A percentile compares a stretch with the other conserved stretches of the same genome.
phyloP scores from a whole-genome alignment of 2,113 vertebrate genomes.

The Festucalex cinctus region DNA sequence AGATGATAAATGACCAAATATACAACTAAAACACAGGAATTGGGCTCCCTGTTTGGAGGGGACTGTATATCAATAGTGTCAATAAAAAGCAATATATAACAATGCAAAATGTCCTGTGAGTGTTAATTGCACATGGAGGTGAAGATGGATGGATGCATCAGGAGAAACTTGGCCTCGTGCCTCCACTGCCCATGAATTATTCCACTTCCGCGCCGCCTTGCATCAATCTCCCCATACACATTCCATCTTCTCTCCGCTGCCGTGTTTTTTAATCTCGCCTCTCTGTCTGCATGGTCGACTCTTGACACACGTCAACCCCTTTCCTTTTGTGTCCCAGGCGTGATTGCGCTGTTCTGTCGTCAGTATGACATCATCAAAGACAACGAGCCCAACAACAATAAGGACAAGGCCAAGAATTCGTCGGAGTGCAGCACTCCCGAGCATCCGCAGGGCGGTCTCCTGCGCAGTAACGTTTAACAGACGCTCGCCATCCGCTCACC shows the following conservation, averaged over 20 bases:
- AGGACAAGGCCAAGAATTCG: constrained; percentile 94
- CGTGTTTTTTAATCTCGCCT: constrained; percentile 25
- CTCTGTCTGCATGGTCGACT: constrained; percentile 8
- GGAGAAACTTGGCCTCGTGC: constrained; percentile 8
- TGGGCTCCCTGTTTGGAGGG: too few relatives aligned
- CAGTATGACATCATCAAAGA: constrained; percentile 99
- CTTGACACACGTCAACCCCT: neutral
- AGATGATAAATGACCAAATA: too few relatives aligned
- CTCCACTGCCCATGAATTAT: constrained; percentile 41
- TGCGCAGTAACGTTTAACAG: constrained; percentile 87
- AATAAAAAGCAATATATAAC: too few relatives aligned
- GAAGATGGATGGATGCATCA: neutral
- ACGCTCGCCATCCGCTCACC: constrained; percentile 18
- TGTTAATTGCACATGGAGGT: neutral
- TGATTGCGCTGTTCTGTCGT: constrained; percentile 93
- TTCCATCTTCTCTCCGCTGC: constrained; percentile 12
- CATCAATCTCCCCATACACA: constrained; percentile 21
- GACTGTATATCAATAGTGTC: too few relatives aligned
- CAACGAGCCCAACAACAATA: constrained; percentile 96
- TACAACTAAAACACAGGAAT: too few relatives aligned
- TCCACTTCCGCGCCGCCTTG: constrained; percentile 27
- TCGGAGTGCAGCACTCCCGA: constrained; percentile 96
- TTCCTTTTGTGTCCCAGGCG: constrained; percentile 70
- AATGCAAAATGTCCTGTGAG: neutral
- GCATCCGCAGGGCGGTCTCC: constrained; percentile 88